phyloP scores from a whole-genome alignment of 2,797 vertebrate genomes.

The Crenuchus spilurus region DNA sequence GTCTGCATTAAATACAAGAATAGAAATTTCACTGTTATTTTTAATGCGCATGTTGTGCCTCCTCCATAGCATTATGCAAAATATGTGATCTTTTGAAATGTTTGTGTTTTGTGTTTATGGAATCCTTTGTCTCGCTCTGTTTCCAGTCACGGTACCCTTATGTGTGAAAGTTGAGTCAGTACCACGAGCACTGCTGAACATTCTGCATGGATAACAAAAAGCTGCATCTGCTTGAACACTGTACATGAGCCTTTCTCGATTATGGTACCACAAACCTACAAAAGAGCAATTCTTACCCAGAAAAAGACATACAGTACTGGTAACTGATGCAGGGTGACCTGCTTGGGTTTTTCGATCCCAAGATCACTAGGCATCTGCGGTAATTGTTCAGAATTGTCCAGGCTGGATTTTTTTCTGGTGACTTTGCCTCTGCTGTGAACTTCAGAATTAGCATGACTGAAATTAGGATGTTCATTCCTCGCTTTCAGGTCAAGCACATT shows the following conservation, averaged over 20 bases:
- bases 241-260: constrained; percentile 10
- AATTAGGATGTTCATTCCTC: too few species aligned
- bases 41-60: not conserved
- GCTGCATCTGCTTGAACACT: constrained; percentile 1
- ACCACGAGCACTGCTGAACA: not conserved
- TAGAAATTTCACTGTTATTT: not conserved
- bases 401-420: too few species aligned
- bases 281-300: constrained; percentile 1
- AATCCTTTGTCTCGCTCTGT: not conserved
- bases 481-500: too few species aligned
- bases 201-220: constrained; percentile 8
- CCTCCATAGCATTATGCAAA: constrained; percentile 15
- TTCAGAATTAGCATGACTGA: too few species aligned
- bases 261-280: constrained; percentile 19
- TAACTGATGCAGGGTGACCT: constrained; percentile 17
- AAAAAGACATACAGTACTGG: not conserved
- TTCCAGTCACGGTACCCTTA: constrained; percentile 1
- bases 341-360: not conserved
- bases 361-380: too few species aligned
- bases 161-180: not conserved
- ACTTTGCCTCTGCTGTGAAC: too few species aligned
- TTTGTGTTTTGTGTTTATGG: constrained; percentile 6
- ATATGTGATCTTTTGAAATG: constrained; percentile 1
- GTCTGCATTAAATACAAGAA: not conserved
- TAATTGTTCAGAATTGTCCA: too few species aligned